A percentile compares a stretch with the other conserved stretches of the same genome.
Evolutionary conservation across 2,888 invertebrate species (phyloP).

Genomic region (Taphrorychus bicolor): DNA sequence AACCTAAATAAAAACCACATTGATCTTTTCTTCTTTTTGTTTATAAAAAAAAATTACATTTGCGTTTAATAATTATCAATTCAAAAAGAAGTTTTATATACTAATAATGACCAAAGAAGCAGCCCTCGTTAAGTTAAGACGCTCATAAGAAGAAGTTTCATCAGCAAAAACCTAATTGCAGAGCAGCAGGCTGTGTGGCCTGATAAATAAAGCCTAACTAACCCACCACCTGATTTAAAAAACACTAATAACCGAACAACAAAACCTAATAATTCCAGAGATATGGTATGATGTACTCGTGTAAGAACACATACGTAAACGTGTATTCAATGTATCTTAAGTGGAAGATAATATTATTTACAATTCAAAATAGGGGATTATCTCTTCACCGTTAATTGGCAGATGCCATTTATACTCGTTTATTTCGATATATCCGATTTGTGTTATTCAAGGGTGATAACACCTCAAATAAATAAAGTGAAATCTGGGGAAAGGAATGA

Average conservation of each 20-base stretch:
- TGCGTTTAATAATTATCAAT: too few relatives aligned
- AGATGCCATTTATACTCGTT: constrained; percentile 26
- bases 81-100: too few relatives aligned
- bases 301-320: not conserved
- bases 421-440: constrained; percentile 9
- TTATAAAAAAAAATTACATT: too few relatives aligned
- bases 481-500: constrained; percentile 9
- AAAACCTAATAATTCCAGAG: not conserved
- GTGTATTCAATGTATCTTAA: constrained; percentile 16
- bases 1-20: too few relatives aligned
- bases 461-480: constrained; percentile 13
- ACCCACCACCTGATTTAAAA: not conserved
- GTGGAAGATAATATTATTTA: constrained; percentile 35
- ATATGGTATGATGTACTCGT: not conserved
- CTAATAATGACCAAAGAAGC: too few relatives aligned
- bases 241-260: not conserved
- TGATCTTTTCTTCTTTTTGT: too few relatives aligned
- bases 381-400: constrained; percentile 34
- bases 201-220: too few relatives aligned
- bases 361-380: constrained; percentile 30
- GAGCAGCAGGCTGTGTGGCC: too few relatives aligned
- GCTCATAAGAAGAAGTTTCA: too few relatives aligned
- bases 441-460: constrained; percentile 11
- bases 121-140: not conserved
- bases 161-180: not conserved